A percentile compares a stretch with the other conserved stretches of the same genome.
Evolutionary conservation across 1,140 invertebrate genomes (phyloP).

Genomic region (Ericerus pela): DNA sequence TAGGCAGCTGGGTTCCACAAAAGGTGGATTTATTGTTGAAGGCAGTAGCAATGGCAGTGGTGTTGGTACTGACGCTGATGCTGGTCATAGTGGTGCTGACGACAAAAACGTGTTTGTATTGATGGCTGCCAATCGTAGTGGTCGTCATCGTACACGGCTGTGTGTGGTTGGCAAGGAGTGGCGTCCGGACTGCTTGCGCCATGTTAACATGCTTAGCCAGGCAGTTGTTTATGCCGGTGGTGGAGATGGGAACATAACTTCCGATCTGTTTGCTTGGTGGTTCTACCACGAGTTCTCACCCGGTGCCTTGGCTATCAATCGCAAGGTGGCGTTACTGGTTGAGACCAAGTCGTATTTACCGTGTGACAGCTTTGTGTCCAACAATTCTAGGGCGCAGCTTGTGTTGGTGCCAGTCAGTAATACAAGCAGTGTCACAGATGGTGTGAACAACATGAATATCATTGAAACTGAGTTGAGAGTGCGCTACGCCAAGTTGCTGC

Average conservation of each 20-base stretch:
- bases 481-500: slow-evolving; percentile 30
- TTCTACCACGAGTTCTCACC: slow-evolving; percentile 37
- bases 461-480: slow-evolving; percentile 25
- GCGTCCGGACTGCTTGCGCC: slow-evolving; percentile 34
- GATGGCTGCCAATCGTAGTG: slow-evolving; percentile 35
- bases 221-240: slow-evolving; percentile 39
- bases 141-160: slow-evolving; percentile 35
- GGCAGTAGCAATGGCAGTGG: too few relatives aligned
- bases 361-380: slow-evolving; percentile 26
- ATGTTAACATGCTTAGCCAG: slow-evolving; percentile 39
- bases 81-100: neutral
- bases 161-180: slow-evolving; percentile 36
- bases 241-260: slow-evolving; percentile 33
- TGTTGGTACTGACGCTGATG: too few relatives aligned
- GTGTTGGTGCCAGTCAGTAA: neutral
- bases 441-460: slow-evolving; percentile 1
- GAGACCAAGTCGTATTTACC: slow-evolving; percentile 21
- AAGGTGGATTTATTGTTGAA: too few relatives aligned
- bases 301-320: slow-evolving; percentile 35
- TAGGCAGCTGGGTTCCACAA: neutral
- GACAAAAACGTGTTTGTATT: slow-evolving; percentile 35
- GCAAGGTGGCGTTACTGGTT: slow-evolving; percentile 33
- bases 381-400: neutral
- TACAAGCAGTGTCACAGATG: neutral
- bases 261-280: slow-evolving; percentile 39